phyloP scores from a whole-genome alignment of 2,888 invertebrate genomes.

The Pseudoips prasinana region DNA sequence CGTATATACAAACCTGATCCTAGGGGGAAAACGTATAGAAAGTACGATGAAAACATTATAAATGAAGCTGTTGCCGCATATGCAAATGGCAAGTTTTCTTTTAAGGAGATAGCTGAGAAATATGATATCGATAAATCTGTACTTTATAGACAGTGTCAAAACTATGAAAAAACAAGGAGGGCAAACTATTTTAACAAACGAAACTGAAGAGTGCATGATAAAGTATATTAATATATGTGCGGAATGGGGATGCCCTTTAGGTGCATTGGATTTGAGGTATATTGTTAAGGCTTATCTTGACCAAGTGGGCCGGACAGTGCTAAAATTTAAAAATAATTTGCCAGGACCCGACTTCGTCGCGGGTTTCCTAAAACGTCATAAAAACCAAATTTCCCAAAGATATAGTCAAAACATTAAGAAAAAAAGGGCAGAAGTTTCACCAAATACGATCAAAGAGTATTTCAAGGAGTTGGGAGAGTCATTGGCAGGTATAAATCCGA shows the following conservation, averaged over 20 bases:
- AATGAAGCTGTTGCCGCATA: too few species aligned
- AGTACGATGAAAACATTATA: too few species aligned
- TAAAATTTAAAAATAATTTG: constrained; percentile 14
- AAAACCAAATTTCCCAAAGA: constrained; percentile 7
- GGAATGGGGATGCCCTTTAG: constrained; percentile 25
- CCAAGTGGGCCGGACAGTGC: constrained; percentile 9
- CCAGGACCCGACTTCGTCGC: constrained; percentile 15
- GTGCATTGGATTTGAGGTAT: constrained; percentile 15
- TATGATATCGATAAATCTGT: too few species aligned
- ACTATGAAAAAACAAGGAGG: constrained; percentile 25
- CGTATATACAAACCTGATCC: too few species aligned
- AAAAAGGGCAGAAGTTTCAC: constrained; percentile 16
- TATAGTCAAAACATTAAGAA: constrained; percentile 20
- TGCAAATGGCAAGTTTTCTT: too few species aligned
- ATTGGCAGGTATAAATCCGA: constrained; percentile 9
- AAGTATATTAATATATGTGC: constrained; percentile 24
- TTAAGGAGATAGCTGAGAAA: too few species aligned
- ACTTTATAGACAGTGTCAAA: constrained; percentile 10
- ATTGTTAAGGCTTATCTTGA: constrained; percentile 15
- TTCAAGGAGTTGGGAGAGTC: constrained; percentile 8
- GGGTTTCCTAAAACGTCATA: constrained; percentile 10
- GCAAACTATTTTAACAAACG: constrained; percentile 17
- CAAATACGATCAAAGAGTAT: constrained; percentile 14
- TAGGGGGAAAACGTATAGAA: too few species aligned
- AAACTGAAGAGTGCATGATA: constrained; percentile 17